Percentiles rank a stretch among this genome's conserved stretches.
Evolutionary conservation across 1,140 invertebrate genomes (phyloP).

Genomic region (Drosophila miranda): DNA sequence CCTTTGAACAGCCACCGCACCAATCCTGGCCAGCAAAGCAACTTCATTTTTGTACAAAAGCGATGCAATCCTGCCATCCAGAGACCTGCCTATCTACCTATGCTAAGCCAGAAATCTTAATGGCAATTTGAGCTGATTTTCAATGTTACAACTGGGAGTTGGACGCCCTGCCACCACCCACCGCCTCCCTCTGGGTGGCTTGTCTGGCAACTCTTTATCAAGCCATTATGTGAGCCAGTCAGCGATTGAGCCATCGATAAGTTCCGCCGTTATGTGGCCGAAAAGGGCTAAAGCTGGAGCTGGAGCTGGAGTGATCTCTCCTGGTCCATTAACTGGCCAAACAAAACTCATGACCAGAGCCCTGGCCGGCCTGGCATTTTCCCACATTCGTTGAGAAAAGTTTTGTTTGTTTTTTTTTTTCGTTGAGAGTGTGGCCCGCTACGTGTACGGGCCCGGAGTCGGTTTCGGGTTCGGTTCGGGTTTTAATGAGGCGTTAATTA

Average conservation of each 20-base stretch:
- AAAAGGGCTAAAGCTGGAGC: too few relatives aligned
- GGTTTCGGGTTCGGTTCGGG: constrained; percentile 34
- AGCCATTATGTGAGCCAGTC: constrained; percentile 68
- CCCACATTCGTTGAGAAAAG: constrained; percentile 65
- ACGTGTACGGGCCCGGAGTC: neutral
- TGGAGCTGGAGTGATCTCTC: neutral
- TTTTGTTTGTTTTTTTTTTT: constrained; percentile 9
- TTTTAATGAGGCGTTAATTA: constrained; percentile 82
- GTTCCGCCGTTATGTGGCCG: constrained; percentile 9
- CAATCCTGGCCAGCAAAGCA: constrained; percentile 59
- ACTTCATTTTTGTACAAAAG: constrained; percentile 62
- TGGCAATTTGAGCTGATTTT: constrained; percentile 79
- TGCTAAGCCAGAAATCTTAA: constrained; percentile 61
- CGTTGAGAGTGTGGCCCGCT: neutral
- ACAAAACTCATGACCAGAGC: constrained; percentile 22
- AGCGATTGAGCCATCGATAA: constrained; percentile 73
- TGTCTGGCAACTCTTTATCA: constrained; percentile 67
- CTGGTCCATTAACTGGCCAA: constrained; percentile 26
- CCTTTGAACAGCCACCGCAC: constrained; percentile 53
- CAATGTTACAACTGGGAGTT: constrained; percentile 82
- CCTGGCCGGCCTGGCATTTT: constrained; percentile 41
- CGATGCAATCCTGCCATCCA: neutral
- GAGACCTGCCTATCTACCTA: constrained; percentile 60
- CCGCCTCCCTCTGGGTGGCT: neutral
- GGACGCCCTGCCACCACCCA: constrained; percentile 5